phyloP scores from a whole-genome alignment of 2,888 invertebrate species.

The Oegoconia quadripuncta region DNA sequence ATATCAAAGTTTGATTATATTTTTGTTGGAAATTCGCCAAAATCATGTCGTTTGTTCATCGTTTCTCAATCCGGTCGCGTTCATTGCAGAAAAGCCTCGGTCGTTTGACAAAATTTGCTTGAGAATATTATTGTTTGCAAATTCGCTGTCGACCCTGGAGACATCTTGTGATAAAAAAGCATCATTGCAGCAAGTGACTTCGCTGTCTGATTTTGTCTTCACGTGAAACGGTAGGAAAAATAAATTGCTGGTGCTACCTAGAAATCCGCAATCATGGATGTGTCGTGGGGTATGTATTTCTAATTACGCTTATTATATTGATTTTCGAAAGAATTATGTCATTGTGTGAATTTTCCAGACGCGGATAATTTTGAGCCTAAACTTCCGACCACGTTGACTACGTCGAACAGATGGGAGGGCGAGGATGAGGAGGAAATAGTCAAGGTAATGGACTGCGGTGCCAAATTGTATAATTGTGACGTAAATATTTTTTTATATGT shows the following conservation, averaged over 20 bases:
- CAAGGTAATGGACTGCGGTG: conserved; percentile 80
- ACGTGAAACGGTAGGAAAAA: conserved; percentile 66
- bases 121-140: conserved; percentile 60
- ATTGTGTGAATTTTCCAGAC: conserved; percentile 77
- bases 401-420: conserved; percentile 90
- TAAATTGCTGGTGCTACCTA: conserved; percentile 55
- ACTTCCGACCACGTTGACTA: conserved; percentile 78
- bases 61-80: conserved; percentile 66
- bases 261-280: conserved; percentile 79
- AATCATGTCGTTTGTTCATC: conserved; percentile 73
- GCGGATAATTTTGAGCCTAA: conserved; percentile 85
- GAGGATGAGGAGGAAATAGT: conserved; percentile 93
- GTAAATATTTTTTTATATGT: conserved; percentile 4
- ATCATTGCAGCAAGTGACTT: conserved; percentile 56
- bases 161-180: conserved; percentile 76
- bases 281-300: conserved; percentile 83
- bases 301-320: conserved; percentile 24
- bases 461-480: conserved; percentile 40
- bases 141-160: conserved; percentile 71
- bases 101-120: conserved; percentile 74
- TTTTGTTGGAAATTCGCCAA: conserved; percentile 70
- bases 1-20: conserved; percentile 69
- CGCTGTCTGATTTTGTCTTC: conserved; percentile 64
- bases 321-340: conserved; percentile 37
- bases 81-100: conserved; percentile 69